Percentiles rank a stretch among this genome's conserved stretches.
These are phyloP conservation scores for Drosophila mulleri DNA, from an alignment of 2,888 invertebrate species.

Conservation along the genomic window DNA sequence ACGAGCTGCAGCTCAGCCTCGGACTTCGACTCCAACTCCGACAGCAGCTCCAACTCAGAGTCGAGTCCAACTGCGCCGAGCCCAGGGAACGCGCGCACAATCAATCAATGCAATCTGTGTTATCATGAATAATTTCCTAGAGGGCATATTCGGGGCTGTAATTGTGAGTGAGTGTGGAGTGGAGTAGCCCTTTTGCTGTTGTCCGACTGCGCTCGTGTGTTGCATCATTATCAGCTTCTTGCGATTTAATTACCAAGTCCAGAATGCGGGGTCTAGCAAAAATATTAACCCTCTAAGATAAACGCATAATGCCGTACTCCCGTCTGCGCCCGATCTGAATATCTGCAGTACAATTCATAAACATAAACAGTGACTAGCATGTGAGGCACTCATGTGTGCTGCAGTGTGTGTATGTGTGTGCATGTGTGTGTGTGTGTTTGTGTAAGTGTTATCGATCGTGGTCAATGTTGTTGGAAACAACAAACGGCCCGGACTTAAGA, in stretches of 20 bases:
- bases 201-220: constrained; percentile 25
- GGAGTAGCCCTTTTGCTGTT: constrained; percentile 57
- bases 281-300: constrained; percentile 64
- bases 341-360: constrained; percentile 70
- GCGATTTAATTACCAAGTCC: constrained; percentile 76
- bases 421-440: constrained; percentile 8
- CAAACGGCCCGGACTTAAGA: constrained; percentile 58
- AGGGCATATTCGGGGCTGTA: constrained; percentile 68
- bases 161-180: constrained; percentile 40
- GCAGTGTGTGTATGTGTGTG: neutral
- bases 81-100: constrained; percentile 57
- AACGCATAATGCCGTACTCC: constrained; percentile 66
- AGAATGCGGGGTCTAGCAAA: constrained; percentile 51
- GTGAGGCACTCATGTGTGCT: constrained; percentile 19
- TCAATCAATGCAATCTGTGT: constrained; percentile 79
- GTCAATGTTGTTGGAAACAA: constrained; percentile 65
- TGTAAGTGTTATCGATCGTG: constrained; percentile 75
- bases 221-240: constrained; percentile 68
- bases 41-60: neutral
- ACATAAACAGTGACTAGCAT: constrained; percentile 55
- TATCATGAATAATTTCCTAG: constrained; percentile 80
- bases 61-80: constrained; percentile 23
- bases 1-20: neutral
- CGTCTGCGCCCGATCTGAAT: constrained; percentile 38
- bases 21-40: neutral